Conservation (phyloP, 2,888 invertebrate species). For the Diaperis boleti region DNA sequence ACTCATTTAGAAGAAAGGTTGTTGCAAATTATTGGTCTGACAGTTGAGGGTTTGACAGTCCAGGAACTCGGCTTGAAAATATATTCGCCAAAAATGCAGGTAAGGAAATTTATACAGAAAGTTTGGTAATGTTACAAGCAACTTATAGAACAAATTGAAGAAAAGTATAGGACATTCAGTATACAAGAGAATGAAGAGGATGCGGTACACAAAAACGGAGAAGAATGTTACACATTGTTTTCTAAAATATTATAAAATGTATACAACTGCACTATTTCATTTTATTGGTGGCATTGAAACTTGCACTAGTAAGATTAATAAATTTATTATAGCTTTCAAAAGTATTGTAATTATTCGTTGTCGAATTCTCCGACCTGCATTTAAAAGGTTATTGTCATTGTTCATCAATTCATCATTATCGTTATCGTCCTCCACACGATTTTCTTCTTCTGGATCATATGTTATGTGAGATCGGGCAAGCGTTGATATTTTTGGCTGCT, state of each 20-base stretch:
- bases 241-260: not conserved
- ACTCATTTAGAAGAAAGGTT: not conserved
- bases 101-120: no score
- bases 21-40: not conserved
- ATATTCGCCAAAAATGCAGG: not conserved
- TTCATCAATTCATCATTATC: not conserved
- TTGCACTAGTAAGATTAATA: not conserved
- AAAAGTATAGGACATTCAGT: not conserved
- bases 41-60: not conserved
- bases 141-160: not conserved
- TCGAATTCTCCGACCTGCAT: not conserved
- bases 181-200: no score
- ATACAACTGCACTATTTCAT: not conserved
- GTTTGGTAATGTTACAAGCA: not conserved
- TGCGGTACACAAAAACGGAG: not conserved
- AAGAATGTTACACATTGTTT: not conserved
- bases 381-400: not conserved
- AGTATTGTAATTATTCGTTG: not conserved
- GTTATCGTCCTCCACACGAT: not conserved
- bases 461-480: slow-evolving; percentile 24
- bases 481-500: slow-evolving; percentile 35
- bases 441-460: not conserved
- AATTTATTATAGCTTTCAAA: not conserved
- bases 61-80: no score
- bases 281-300: no score